Conservation (phyloP, 2,797 vertebrate genomes). For the Tapera naevia region DNA sequence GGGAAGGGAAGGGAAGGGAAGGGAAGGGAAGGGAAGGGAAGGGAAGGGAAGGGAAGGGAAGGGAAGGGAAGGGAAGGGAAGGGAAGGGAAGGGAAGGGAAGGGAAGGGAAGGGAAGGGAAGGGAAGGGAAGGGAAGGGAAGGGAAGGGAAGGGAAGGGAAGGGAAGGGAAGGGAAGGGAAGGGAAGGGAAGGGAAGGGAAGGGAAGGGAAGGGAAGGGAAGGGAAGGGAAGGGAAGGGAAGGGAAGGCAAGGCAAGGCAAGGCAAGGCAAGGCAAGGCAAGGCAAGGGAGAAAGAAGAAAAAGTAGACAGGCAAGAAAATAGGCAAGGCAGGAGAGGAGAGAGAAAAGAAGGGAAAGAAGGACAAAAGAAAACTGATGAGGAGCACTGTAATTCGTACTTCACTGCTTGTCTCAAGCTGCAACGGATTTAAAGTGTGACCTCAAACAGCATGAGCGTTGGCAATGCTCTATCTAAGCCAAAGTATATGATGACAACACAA, state of each 20-base stretch:
- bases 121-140: too few species aligned
- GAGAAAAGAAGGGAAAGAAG: neutral
- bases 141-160: too few species aligned
- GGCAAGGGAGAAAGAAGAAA: neutral
- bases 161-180: too few species aligned
- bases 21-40: too few species aligned
- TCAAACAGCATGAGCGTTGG: neutral
- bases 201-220: neutral
- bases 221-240: neutral
- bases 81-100: too few species aligned
- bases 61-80: too few species aligned
- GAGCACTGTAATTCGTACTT: neutral
- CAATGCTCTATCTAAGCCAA: neutral
- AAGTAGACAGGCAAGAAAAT: neutral
- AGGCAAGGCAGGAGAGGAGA: neutral
- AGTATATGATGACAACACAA: neutral
- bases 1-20: too few species aligned
- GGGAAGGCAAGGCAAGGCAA: neutral
- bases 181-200: too few species aligned
- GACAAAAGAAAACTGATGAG: neutral
- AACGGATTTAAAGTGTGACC: conserved; percentile 3
- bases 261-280: neutral
- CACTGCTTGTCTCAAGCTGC: neutral
- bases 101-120: too few species aligned
- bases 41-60: too few species aligned